These are phyloP conservation scores for Sebastes kiyomatsui DNA, from an alignment of 2,797 vertebrate genomes.

Conservation along the genomic window DNA sequence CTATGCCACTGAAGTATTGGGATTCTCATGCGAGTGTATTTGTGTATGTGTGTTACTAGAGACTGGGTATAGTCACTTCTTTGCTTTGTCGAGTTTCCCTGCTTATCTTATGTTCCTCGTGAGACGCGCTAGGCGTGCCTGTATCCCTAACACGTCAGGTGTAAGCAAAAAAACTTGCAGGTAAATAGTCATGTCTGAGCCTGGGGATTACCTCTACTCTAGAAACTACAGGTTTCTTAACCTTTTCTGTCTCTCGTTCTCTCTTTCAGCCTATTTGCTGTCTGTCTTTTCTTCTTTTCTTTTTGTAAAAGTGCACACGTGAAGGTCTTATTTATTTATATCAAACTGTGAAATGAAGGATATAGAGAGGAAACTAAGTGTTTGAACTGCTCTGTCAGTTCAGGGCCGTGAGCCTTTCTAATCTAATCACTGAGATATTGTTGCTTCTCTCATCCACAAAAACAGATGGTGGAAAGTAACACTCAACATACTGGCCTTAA, in stretches of 20 bases:
- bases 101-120: slow-evolving; percentile 12
- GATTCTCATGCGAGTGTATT: slow-evolving; percentile 24
- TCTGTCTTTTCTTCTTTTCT: background rate
- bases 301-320: background rate
- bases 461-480: slow-evolving; percentile 47
- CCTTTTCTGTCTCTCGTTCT: background rate
- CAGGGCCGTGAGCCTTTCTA: background rate
- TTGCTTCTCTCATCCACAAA: background rate
- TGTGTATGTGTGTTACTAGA: background rate
- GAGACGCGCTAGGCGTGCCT: slow-evolving; percentile 11
- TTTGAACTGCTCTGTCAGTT: background rate
- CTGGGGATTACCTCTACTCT: slow-evolving; percentile 40
- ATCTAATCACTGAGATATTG: slow-evolving; percentile 23
- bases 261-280: background rate
- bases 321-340: background rate
- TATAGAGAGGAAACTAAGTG: background rate
- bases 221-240: slow-evolving; percentile 14
- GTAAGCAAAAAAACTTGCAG: slow-evolving; percentile 11
- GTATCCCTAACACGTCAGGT: slow-evolving; percentile 8
- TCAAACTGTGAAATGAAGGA: background rate
- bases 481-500: slow-evolving; percentile 33
- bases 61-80: background rate
- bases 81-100: slow-evolving; percentile 9
- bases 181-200: slow-evolving; percentile 71
- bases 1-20: slow-evolving; percentile 29